Base-by-base conservation (phyloP, 2,888 invertebrate genomes). In the Drosophila mayaguana region DNA sequence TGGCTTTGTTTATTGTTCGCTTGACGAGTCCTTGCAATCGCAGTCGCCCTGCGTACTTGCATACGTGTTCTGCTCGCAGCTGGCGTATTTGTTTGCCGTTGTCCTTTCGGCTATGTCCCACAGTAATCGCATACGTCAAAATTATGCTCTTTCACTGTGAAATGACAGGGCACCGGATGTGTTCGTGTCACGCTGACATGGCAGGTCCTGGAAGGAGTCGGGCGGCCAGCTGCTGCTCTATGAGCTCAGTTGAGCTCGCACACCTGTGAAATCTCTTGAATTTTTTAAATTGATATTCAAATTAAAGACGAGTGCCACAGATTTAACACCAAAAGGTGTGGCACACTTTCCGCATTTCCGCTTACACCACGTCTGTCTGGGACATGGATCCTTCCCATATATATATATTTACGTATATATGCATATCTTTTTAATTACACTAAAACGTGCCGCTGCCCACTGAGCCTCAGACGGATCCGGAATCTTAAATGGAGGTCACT, bases 101-200 rank as follows among this genome's bases (percentile, higher is more conserved):
- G 56, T 53, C 55, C 45, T 72, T 65, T 61, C 59, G 51, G 42
- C 45, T 63, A 53, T 53, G 42, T 34, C 36, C 38, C 36, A 72
- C 64, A 72, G 83, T 88, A 81, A 70, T 84, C 88, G 70, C 89
- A 89, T 87, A 81, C 76, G 81, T 86, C 85, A 90, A 88, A 86
- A 90, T 89, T 87, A 79, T 86, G 85, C 72, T 84, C 82, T 73
- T 77, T 76, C 76, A 72, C 72, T 76, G 67, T 75, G 82, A 78
- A 80, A 80, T 76, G 87, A 78, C 84, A 73, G 75, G 66, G 57
- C 72, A 73, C 76, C 57, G 73, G 79, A 76, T 80, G 78, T 80
- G 72, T 50, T 20, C 55, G 50, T 80, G 80, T 81, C 81, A 81
- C 73, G 78, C 65, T 80, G 78, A 80, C 80, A 71, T 59, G 57